Evolutionary conservation across 2,888 invertebrate species (phyloP), one percentile per base, ranked within the genome.

Genomic region (Crossocerus cetratus): DNA sequence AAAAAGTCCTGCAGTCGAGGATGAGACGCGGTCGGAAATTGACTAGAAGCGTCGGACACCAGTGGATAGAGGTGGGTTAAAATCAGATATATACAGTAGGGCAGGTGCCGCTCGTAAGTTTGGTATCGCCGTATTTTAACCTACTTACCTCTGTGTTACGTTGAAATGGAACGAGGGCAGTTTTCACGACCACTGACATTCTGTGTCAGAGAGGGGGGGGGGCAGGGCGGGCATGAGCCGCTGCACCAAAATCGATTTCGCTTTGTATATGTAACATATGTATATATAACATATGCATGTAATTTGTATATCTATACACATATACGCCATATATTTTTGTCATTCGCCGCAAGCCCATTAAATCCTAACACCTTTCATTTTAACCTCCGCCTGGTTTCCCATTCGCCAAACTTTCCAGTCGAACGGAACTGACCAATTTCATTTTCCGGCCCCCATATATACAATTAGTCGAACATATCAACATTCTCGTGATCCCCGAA

Each of bases 131-230:
- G 72, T 81, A 82, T 81, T 81, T 81, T 76, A 81, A 81, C 80
- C 82, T 77, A 81, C 72, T 77, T 80, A 4, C 8, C 74, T 54
- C 60, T 59, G 70, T 72, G 70, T 72, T 69, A 57, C 68, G 69
- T 69, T 76, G 80, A 80, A 81, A 81, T 80, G 68, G 77, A 80
- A 81, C 77, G 82, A 74, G 82, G 82, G 80, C 77, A 77, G 80
- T 81, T 82, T 81, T 81, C 80, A 77, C 70, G 74, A 74, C 65
- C 75, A 65, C 68, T 53, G 76, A 32, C 8, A 32, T 11, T 8
- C 8, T 11, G 32, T 4, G 68, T 63, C 61, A 72, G 49, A 49
- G 49, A 49, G 5, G 14, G 49, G 2, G 49, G 16, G 1, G 4
- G 16, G 8, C 3, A 14, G 16, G 69, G 72, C 65, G 49, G 69